Evolutionary conservation across 2,797 vertebrate genomes (phyloP), one percentile per base, ranked within the genome.

Genomic region (Sebastes baramenuke): DNA sequence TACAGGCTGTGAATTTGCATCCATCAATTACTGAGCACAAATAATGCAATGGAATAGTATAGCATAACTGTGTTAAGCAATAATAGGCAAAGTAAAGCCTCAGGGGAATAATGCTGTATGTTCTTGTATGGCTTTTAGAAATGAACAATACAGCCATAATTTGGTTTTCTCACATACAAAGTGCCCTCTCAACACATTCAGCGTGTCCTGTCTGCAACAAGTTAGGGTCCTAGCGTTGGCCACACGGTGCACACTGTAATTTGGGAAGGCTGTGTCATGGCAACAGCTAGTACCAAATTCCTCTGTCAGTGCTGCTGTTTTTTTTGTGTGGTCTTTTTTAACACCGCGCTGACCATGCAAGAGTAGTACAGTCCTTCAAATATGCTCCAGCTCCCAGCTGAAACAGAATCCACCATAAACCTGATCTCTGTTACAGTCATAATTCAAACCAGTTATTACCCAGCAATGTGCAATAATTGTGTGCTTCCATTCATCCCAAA

Each of bases 221-320:
- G 70, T 72, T 14, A 46, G 58, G 59, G 52, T 67, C 62, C 29
- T 30, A 70, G 54, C 58, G 66, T 71, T 24, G 29, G 59, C 54
- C 68, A 86, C 68, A 77, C 29, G 0, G 46, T 70, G 64, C 42
- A 84, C 75, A 52, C 61, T 86, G 85, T 90, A 88, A 87, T 89
- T 86, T 90, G 65, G 89, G 83, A 86, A 62, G 79, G 65, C 79
- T 83, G 80, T 66, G 7, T 82, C 81, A 80, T 84, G 73, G 87
- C 85, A 93, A 92, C 89, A 77, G 87, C 85, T 61, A 77, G 79
- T 69, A 85, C 83, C 71, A 85, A 90, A 92, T 87, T 86, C 85
- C 87, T 88, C 54, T 61, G 56, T 87, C 38, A 0, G 79, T 64
- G 73, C 71, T 80, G 82, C 62, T 10, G 25, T 72, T 87, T 86